Conservation (phyloP, 2,888 invertebrate species). For the Melikaiella ostensackeni region DNA sequence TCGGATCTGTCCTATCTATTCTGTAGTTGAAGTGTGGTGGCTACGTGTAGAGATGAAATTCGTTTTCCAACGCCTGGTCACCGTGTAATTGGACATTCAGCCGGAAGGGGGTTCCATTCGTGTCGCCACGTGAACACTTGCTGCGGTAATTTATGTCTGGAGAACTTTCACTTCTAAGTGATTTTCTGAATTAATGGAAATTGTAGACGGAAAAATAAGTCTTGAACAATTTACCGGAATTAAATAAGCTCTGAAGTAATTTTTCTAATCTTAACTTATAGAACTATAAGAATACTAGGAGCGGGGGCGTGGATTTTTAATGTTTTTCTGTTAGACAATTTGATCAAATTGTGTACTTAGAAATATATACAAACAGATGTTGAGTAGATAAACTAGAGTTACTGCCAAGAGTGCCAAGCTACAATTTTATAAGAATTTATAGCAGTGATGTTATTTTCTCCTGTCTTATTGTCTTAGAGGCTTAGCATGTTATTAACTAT, state of each 20-base stretch:
- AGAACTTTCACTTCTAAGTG: background rate
- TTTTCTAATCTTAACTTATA: background rate
- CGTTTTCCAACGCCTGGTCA: slow-evolving; percentile 42
- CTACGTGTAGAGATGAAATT: slow-evolving; percentile 46
- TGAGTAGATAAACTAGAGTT: background rate
- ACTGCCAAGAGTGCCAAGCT: background rate
- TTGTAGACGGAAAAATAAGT: background rate
- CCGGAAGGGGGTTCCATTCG: slow-evolving; percentile 2
- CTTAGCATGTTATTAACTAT: slow-evolving; percentile 20
- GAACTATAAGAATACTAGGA: background rate
- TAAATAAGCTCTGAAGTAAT: no score
- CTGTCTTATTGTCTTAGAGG: background rate
- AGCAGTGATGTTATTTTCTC: background rate
- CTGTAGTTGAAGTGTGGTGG: slow-evolving; percentile 21
- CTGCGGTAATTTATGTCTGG: background rate
- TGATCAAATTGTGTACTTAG: background rate
- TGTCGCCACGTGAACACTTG: slow-evolving; percentile 18
- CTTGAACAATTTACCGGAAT: background rate
- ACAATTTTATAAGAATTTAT: background rate
- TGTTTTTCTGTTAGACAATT: no score
- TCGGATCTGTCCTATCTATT: slow-evolving; percentile 7
- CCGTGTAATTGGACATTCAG: slow-evolving; percentile 31
- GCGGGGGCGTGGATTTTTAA: background rate
- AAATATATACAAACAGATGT: background rate
- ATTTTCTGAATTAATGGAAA: background rate